Evolutionary conservation across 2,113 vertebrate genomes (phyloP).

Genomic region (Lepus europaeus): DNA sequence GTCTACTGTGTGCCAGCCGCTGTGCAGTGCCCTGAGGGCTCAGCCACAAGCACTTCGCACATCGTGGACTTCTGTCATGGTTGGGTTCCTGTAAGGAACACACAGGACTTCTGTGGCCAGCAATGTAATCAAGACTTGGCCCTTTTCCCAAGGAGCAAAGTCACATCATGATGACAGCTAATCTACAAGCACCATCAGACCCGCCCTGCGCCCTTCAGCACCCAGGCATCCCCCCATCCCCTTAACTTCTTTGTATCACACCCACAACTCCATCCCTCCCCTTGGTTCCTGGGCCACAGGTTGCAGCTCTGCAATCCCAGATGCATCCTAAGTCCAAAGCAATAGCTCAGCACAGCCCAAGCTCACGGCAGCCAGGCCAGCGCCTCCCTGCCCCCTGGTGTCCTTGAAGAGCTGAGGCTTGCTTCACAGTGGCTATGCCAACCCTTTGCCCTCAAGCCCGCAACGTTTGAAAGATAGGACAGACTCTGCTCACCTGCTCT

Average conservation of each 20-base stretch:
- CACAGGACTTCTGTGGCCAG: neutral
- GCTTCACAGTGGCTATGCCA: accelerated
- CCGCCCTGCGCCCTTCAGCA: too few relatives aligned
- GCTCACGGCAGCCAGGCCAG: neutral
- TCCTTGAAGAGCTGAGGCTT: accelerated
- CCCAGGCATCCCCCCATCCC: neutral
- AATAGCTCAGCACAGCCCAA: neutral
- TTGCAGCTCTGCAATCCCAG: neutral
- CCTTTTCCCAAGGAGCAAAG: neutral
- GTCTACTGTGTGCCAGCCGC: neutral
- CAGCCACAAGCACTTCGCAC: neutral
- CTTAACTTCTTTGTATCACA: neutral
- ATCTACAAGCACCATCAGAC: neutral
- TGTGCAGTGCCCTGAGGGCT: neutral
- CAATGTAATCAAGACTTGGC: neutral
- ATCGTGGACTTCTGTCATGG: accelerated
- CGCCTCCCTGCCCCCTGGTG: accelerated
- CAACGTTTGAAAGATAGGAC: neutral
- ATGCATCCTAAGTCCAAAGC: neutral
- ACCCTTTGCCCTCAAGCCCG: neutral
- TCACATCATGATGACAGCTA: too few relatives aligned
- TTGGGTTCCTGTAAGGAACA: neutral
- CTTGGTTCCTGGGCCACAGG: neutral
- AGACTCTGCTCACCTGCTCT: neutral
- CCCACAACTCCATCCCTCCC: neutral